Evolutionary conservation across 2,113 vertebrate species (phyloP), one percentile per base, ranked within the genome.

Genomic region (Todiramphus saurophagus): DNA sequence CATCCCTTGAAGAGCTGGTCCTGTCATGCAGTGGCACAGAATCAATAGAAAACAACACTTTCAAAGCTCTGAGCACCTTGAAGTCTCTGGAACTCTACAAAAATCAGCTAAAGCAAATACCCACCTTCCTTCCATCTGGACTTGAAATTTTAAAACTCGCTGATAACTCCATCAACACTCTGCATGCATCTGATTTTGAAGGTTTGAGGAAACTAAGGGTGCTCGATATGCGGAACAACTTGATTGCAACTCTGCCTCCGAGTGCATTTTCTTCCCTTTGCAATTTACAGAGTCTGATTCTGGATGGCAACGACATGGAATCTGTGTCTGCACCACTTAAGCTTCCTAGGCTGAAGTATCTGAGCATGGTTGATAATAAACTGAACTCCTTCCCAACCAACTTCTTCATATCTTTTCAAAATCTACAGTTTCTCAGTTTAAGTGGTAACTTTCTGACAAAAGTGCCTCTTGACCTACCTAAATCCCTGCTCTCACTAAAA

Each of bases 61-160:
- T 99, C 95, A 97, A 97, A 96, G 68, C 86, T 37, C 97, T 98
- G 81, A 97, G 83, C 55, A 90, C 93, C 37, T 93, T 99, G 92
- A 98, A 97, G 94, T 97, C 96, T 63, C 95, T 98, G 95, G 98
- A 99, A 97, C 96, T 98, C 70, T 98, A 98, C 96, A 99, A 98
- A 94, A 99, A 99, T 95, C 98, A 98, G 69, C 93, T 99, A 63
- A 97, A 96, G 51, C 68, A 51, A 58, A 92, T 98, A 78, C 98
- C 98, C 9, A 75, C 55, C 20, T 94, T 90, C 56, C 98, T 99
- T 21, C 98, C 98, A 33, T 56, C 94, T 53, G 97, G 95, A 59
- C 98, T 99, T 59, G 98, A 99, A 95, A 97, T 97, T 74, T 94
- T 98, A 73, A 98, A 98, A 96, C 92, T 99, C 2, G 96, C 98